Evolutionary conservation across 1,140 invertebrate genomes (phyloP).

Genomic region (Pygmarrhopalites habei): DNA sequence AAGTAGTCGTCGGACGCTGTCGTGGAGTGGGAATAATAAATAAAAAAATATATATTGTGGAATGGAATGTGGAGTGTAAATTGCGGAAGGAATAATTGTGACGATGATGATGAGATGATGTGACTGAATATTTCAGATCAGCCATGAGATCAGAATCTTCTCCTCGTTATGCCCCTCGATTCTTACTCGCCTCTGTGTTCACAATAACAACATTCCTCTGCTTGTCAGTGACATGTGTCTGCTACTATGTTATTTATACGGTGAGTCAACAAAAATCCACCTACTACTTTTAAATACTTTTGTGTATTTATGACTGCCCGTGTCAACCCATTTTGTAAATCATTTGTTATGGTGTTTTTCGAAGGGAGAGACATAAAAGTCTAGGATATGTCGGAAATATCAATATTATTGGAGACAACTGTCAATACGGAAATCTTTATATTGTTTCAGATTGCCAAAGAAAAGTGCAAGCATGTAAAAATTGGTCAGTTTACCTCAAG

Average conservation of each 20-base stretch:
- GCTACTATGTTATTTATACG: slow-evolving; percentile 32
- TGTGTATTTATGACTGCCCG: neutral
- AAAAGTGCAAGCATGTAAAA: slow-evolving; percentile 37
- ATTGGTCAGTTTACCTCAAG: slow-evolving; percentile 35
- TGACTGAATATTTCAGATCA: slow-evolving; percentile 23
- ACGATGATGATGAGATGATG: neutral
- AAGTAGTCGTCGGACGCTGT: too few relatives aligned
- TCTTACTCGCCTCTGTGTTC: slow-evolving; percentile 34
- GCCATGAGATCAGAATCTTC: too few relatives aligned
- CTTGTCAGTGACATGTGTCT: slow-evolving; percentile 28
- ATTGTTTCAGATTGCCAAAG: slow-evolving; percentile 35
- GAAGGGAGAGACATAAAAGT: too few relatives aligned
- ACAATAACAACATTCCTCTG: slow-evolving; percentile 19
- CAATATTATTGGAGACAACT: too few relatives aligned
- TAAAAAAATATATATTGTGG: too few relatives aligned
- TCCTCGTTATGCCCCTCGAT: too few relatives aligned
- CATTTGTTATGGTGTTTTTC: too few relatives aligned
- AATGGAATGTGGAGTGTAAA: too few relatives aligned
- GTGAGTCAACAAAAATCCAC: slow-evolving; percentile 9
- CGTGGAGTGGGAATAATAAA: too few relatives aligned
- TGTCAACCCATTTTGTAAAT: too few relatives aligned
- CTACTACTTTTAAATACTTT: neutral
- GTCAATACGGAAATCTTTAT: too few relatives aligned
- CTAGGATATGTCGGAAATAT: too few relatives aligned
- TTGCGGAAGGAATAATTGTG: neutral